These are phyloP conservation scores for Temnothorax rugatulus DNA, from an alignment of 2,888 invertebrate genomes.

Conservation along the genomic window DNA sequence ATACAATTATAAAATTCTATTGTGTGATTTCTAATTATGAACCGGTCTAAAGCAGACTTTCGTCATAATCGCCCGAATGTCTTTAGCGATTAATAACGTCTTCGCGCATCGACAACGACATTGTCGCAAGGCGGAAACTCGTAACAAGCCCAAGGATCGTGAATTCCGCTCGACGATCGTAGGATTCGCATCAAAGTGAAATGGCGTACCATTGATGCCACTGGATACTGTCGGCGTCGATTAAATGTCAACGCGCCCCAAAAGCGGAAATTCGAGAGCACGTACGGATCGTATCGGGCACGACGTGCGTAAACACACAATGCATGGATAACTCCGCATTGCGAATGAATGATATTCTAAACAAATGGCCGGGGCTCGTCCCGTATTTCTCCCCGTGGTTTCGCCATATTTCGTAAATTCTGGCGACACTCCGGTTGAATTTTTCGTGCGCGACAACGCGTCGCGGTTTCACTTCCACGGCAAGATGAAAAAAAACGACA, in stretches of 20 bases:
- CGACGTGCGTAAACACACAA: constrained; percentile 28
- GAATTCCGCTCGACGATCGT: not conserved
- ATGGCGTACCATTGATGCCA: constrained; percentile 19
- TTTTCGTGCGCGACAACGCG: constrained; percentile 2
- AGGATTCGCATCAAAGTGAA: constrained; percentile 23
- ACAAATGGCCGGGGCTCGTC: constrained; percentile 2
- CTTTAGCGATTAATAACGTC: not conserved
- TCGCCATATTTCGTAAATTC: constrained; percentile 11
- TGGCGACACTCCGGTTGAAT: not conserved
- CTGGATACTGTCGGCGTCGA: constrained; percentile 29
- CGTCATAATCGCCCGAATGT: not conserved
- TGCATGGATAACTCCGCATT: constrained; percentile 19
- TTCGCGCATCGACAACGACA: not conserved
- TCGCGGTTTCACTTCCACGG: constrained; percentile 3
- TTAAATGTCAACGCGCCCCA: constrained; percentile 36
- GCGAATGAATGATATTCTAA: constrained; percentile 37
- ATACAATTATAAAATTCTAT: not conserved
- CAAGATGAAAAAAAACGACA: not conserved
- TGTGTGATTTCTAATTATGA: not conserved
- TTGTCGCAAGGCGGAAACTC: not conserved
- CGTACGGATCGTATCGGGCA: constrained; percentile 31
- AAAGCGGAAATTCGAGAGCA: constrained; percentile 50
- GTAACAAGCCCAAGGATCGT: not conserved
- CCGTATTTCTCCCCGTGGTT: constrained; percentile 5
- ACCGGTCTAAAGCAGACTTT: not conserved